Conservation (phyloP, 2,113 vertebrate genomes). For the Parotia lawesii region DNA sequence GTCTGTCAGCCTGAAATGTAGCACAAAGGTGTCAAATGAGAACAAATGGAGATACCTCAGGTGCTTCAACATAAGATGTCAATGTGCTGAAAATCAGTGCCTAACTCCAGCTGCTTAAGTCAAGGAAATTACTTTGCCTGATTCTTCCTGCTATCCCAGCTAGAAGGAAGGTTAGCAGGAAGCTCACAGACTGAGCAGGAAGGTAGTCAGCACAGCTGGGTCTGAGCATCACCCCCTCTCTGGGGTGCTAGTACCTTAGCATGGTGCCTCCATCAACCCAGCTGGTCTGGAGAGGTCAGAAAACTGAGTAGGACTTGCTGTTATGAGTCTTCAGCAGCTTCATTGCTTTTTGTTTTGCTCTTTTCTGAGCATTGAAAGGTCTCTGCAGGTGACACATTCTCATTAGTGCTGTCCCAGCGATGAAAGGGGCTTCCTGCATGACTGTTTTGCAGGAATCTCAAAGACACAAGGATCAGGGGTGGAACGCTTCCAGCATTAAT, state of each 20-base stretch:
- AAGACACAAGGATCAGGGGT: background rate
- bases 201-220: background rate
- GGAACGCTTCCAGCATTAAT: background rate
- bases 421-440: background rate
- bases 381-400: background rate
- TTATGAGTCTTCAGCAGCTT: background rate
- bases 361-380: background rate
- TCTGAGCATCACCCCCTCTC: background rate
- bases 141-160: background rate
- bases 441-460: background rate
- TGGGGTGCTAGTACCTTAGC: background rate
- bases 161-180: background rate
- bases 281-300: background rate
- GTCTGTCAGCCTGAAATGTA: background rate
- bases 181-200: background rate
- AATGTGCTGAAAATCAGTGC: constrained; percentile 18
- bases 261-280: background rate
- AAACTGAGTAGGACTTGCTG: background rate
- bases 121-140: constrained; percentile 13
- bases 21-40: background rate
- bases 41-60: constrained; percentile 12
- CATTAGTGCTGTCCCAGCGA: fast-evolving
- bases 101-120: background rate
- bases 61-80: constrained; percentile 39
- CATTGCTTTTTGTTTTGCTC: background rate